Base-by-base conservation (phyloP, 1,140 invertebrate genomes). In the Marisa cornuarietis region DNA sequence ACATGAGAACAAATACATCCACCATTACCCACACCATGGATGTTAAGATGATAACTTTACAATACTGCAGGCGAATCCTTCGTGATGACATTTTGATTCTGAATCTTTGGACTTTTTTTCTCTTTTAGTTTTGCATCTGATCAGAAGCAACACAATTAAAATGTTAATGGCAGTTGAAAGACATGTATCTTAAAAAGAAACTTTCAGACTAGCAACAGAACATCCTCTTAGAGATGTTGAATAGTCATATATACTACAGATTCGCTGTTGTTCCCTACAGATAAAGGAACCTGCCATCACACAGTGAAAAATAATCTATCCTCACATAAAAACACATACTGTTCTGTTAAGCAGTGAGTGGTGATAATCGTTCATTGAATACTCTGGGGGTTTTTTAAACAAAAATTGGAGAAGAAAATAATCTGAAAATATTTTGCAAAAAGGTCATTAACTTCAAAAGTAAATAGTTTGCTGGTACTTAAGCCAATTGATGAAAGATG, bases 1-100 rank as follows among this genome's bases (percentile, higher is more conserved):
- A 95, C 91, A 97, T 96, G 71, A 99, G 93, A 61, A 99, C 92
- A 77, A 96, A 94, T 42, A 98, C 96, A 91, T 97, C 97, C 62
- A 99, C 93, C 84, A 99, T 93, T 86, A 99, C 95, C 98, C 98
- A 99, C 65, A 97, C 96, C 78, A 99, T 92, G 0, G 97, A 99
- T 80, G 98, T 99, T 83, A 97, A 92, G 82, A 99, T 91, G 83
- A 99, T 96, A 83, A 99, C 95, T 89, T 97, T 96, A 91, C 96
- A 98, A 81, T 90, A 89, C 84, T 91, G 90, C 42, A 90, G 81
- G 49, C 81, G 86, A 61, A 87, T 63, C 58, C 82, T 69, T 31
- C 87, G 84, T 66, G 85, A 90, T 54, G 89, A 85, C 89, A 90
- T 90, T 54, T 49, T 85, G 49, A 14, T 49, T 31, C 11, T 26